Base-by-base conservation (phyloP, 1,140 invertebrate genomes). In the Odontomachus brunneus region DNA sequence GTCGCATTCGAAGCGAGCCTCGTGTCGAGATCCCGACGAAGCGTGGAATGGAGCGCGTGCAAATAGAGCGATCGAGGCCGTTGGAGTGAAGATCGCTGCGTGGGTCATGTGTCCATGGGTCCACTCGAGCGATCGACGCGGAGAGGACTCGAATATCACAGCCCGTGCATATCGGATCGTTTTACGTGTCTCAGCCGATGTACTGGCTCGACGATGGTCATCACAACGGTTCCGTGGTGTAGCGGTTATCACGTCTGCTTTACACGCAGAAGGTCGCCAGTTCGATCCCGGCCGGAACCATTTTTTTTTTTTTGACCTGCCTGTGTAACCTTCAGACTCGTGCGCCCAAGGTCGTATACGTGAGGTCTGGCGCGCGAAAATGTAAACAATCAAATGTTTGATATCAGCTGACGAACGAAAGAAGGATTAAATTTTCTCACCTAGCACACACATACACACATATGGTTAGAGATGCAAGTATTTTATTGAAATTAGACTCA, bases 211-310 rank as follows among this genome's bases (percentile, higher is more conserved):
- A 59, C n/a, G 33, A 72, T 5, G 9, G 11, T 15, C 17, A 3
- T 14, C 14, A 4, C 7, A 17, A 12, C 7, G 89, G 86, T 91
- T 90, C 69, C 89, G 90, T 91, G 82, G 84, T 91, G 87, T 89
- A 91, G 84, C 87, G 91, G 86, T 89, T 90, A 90, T 91, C 90
- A 89, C 90, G 87, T 91, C 86, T 90, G 87, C 89, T 96, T 96
- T 95, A 96, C 96, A 96, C 96, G 96, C 96, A 96, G 96, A 96
- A 96, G 96, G 96, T 84, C 96, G 95, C 96, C 95, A 96, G 96
- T 96, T 96, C 96, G 96, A 96, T 95, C 96, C 96, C 96, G 96
- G 96, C 95, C 96, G 96, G 95, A 96, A 96, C 95, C 96, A 96
- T 38, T 48, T 15, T 55, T 83, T 74, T 78, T 90, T 89, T 89